phyloP scores from a whole-genome alignment of 2,797 vertebrate species.

The Trematomus bernacchii region DNA sequence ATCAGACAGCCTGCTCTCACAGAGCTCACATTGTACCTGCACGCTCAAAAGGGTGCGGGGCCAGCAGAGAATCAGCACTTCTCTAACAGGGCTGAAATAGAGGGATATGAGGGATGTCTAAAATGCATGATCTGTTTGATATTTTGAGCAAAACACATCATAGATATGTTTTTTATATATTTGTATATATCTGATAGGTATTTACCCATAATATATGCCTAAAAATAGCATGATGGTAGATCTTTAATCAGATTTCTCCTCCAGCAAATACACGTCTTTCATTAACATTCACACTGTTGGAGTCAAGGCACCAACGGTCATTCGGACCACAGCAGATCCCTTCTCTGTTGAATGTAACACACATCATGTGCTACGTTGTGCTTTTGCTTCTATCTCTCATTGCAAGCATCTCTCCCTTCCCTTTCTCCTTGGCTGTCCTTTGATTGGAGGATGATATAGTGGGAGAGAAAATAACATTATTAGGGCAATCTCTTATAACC shows the following conservation, averaged over 20 bases:
- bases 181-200: too few species aligned
- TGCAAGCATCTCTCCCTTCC: background rate
- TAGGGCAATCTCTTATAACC: slow-evolving; percentile 15
- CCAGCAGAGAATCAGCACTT: too few species aligned
- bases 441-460: slow-evolving; percentile 16
- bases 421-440: background rate
- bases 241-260: slow-evolving; percentile 7
- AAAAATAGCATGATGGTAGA: too few species aligned
- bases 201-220: too few species aligned
- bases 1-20: too few species aligned
- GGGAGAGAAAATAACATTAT: background rate
- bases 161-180: too few species aligned
- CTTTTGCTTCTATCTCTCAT: background rate
- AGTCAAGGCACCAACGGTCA: background rate
- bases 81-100: too few species aligned
- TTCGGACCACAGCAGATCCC: slow-evolving; percentile 6
- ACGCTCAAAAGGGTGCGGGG: too few species aligned
- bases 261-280: background rate
- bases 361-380: background rate
- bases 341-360: slow-evolving; percentile 8
- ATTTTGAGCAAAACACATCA: too few species aligned
- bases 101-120: too few species aligned
- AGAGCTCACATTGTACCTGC: too few species aligned
- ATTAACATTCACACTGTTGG: slow-evolving; percentile 8
- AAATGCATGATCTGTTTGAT: too few species aligned